Conservation (phyloP, 2,113 vertebrate genomes). For the Dolichotis patagonum region DNA sequence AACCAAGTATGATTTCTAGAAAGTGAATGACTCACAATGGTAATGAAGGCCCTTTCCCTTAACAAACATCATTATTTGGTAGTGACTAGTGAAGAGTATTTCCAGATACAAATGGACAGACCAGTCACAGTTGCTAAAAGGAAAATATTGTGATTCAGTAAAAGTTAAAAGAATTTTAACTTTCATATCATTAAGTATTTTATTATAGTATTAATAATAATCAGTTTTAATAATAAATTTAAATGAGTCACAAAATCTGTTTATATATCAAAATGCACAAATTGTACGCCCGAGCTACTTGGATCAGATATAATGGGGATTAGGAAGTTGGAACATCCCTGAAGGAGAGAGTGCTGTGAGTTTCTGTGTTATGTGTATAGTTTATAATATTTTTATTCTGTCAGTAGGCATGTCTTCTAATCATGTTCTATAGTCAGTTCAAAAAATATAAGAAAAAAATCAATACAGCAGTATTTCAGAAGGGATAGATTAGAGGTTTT, state of each 20-base stretch:
- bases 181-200: conserved; percentile 11
- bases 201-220: conserved; percentile 75
- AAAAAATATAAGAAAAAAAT: conserved; percentile 65
- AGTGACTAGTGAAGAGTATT: conserved; percentile 31
- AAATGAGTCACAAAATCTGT: conserved; percentile 78
- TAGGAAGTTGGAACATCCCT: conserved; percentile 71
- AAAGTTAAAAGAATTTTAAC: conserved; percentile 60
- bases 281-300: conserved; percentile 53
- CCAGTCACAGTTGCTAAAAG: conserved; percentile 53
- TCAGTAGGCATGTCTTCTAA: conserved; percentile 38
- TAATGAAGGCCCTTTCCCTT: conserved; percentile 11
- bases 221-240: conserved; percentile 65
- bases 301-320: conserved; percentile 76
- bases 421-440: conserved; percentile 50
- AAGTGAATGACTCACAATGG: conserved; percentile 52
- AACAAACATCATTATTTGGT: conserved; percentile 51
- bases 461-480: conserved; percentile 75
- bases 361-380: conserved; percentile 16
- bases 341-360: conserved; percentile 51
- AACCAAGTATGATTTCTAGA: conserved; percentile 60
- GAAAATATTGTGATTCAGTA: conserved; percentile 60
- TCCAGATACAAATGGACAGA: conserved; percentile 44
- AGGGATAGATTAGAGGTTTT: conserved; percentile 65
- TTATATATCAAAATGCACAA: conserved; percentile 82
- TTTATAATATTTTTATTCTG: conserved; percentile 37